These are phyloP conservation scores for Hozukius guyotensis DNA, from an alignment of 2,797 vertebrate genomes.

Conservation along the genomic window DNA sequence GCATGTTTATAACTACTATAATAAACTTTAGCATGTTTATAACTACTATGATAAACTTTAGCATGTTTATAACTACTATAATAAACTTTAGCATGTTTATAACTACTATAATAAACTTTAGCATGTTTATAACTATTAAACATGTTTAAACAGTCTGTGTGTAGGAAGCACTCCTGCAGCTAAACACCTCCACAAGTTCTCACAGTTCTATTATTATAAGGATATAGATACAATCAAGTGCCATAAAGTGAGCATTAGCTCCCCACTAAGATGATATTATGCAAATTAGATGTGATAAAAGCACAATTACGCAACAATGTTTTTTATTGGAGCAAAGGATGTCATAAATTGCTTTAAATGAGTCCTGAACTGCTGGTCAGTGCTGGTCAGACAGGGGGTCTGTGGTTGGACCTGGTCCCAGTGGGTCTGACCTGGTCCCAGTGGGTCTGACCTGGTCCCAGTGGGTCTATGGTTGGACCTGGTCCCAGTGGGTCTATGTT, in stretches of 20 bases:
- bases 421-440: not conserved
- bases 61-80: not conserved
- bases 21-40: not conserved
- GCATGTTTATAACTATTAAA: not conserved
- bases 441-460: no score
- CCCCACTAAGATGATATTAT: not conserved
- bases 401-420: no score
- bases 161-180: no score
- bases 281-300: not conserved
- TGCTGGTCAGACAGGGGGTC: not conserved
- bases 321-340: not conserved
- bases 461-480: no score
- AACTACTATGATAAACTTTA: not conserved
- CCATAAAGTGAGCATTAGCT: not conserved
- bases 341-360: not conserved
- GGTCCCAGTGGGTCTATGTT: conserved; percentile 58
- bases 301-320: no score
- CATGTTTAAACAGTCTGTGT: not conserved
- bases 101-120: no score
- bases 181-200: no score
- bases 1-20: not conserved
- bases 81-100: no score
- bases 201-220: no score
- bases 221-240: no score
- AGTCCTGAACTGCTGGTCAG: not conserved